Evolutionary conservation across 2,888 invertebrate genomes (phyloP).

Genomic region (Automeris io): DNA sequence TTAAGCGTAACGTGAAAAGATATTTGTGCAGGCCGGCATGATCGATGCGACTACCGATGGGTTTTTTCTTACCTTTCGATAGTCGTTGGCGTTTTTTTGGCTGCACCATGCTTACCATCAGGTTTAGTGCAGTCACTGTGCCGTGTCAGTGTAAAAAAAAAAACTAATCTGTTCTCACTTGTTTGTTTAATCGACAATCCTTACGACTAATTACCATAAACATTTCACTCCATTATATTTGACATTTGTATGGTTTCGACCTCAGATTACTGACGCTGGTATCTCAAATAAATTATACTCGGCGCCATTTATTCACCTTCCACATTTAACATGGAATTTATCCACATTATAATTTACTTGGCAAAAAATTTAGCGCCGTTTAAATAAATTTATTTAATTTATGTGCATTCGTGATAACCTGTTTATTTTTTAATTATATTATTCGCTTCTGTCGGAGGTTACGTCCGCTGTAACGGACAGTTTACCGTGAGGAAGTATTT

Average conservation of each 20-base stretch:
- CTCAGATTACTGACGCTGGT: neutral
- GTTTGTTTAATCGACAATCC: neutral
- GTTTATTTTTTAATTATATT: neutral
- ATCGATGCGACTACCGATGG: no score
- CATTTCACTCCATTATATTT: neutral
- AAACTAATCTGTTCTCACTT: neutral
- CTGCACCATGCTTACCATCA: no score
- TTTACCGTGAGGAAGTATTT: no score
- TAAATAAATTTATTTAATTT: neutral
- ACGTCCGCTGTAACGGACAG: no score
- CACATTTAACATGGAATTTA: neutral
- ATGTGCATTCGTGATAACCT: neutral
- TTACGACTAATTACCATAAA: neutral
- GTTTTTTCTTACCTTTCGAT: no score
- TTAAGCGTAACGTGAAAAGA: no score
- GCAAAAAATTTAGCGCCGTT: neutral
- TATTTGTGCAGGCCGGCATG: no score
- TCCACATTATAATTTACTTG: neutral
- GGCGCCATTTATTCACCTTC: neutral
- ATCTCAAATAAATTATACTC: neutral
- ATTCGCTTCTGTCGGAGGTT: no score
- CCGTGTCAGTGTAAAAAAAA: no score
- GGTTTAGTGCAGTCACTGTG: no score
- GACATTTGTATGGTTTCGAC: neutral
- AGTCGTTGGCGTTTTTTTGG: no score